Evolutionary conservation across 1,140 invertebrate species (phyloP).

Genomic region (Zaprionus taronus): DNA sequence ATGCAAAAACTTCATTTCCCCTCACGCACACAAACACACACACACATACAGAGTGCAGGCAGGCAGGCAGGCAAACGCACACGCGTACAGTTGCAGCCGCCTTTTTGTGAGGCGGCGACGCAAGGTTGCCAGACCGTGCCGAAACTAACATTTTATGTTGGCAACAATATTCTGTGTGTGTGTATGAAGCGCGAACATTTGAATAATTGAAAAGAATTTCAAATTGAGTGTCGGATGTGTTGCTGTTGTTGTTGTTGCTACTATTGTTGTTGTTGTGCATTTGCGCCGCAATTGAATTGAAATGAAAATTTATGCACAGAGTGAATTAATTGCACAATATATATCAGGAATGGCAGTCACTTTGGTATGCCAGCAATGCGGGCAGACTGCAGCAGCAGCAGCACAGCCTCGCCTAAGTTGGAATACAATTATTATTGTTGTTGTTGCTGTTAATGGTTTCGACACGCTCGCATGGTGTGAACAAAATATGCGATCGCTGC

Average conservation of each 20-base stretch:
- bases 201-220: constrained; percentile 22
- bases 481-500: constrained; percentile 69
- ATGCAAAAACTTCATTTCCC: constrained; percentile 69
- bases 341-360: constrained; percentile 56
- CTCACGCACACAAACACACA: constrained; percentile 31
- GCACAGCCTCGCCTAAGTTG: constrained; percentile 62
- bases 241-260: not conserved
- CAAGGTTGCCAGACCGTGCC: constrained; percentile 67
- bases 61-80: constrained; percentile 10
- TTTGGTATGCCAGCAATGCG: constrained; percentile 73
- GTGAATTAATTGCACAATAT: constrained; percentile 80
- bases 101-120: constrained; percentile 7
- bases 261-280: not conserved
- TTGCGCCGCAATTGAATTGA: constrained; percentile 58
- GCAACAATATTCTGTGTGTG: constrained; percentile 40
- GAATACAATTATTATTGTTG: constrained; percentile 35
- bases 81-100: constrained; percentile 64
- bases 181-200: constrained; percentile 48
- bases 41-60: constrained; percentile 9
- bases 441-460: constrained; percentile 66
- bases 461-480: constrained; percentile 68
- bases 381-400: constrained; percentile 42
- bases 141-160: constrained; percentile 43
- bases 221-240: constrained; percentile 18
- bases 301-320: constrained; percentile 68